Evolutionary conservation across 2,888 invertebrate species (phyloP), one percentile per base, ranked within the genome.

Genomic region (Graphium colonna): DNA sequence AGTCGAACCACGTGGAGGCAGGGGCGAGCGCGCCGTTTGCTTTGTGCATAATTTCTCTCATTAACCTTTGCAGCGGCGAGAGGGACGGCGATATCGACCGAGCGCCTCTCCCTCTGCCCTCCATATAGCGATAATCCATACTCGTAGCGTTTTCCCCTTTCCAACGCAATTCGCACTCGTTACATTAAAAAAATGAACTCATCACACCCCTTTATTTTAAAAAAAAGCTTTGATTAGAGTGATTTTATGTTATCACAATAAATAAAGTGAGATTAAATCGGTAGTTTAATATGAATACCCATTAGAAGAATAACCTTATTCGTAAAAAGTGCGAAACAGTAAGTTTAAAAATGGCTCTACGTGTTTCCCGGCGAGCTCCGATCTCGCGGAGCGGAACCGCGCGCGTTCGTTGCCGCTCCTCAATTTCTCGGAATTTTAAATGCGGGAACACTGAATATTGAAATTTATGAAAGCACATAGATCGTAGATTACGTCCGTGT

Each of bases 1-100:
- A 38, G 17, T 21, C 18, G n/a, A 10, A n/a, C n/a, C n/a, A n/a
- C n/a, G n/a, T n/a, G n/a, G n/a, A n/a, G n/a, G n/a, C n/a, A n/a
- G n/a, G n/a, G n/a, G n/a, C n/a, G n/a, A n/a, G n/a, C 45, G 17
- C n/a, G 33, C 39, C 39, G 39, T 26, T 39, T 13, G n/a, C 28
- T 31, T 15, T 13, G 55, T 57, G 57, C 56, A 60, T 64, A 64
- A 64, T 64, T 61, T 61, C 60, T 60, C 62, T 58, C 52, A 60
- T 60, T 60, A 55, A 58, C 61, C 58, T 60, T 59, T 55, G 39
- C n/a, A 39, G 33, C 31, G 41, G 45, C 45, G 51, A 26, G 40
- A 10, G 52, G 21, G 47, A 13, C 3, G 16, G 39, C 21, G 13
- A 15, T 13, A 10, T 31, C 33, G 44, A 5, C 8, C 33, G n/a